These are phyloP conservation scores for Heliconius sara DNA, from an alignment of 2,888 invertebrate species.

Conservation along the genomic window DNA sequence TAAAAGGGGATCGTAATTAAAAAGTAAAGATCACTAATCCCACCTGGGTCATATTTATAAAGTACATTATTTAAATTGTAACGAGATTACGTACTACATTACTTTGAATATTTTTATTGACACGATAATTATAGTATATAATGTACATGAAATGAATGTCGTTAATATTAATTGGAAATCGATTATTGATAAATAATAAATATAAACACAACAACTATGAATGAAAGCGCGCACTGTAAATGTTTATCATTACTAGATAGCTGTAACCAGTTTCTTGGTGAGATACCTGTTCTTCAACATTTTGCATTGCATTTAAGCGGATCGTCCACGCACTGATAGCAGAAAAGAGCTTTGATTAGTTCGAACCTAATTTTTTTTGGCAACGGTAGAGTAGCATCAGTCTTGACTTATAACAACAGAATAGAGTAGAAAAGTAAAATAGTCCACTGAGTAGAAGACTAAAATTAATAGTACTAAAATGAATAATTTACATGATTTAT, in stretches of 20 bases:
- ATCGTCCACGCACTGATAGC: conserved; percentile 11
- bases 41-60: conserved; percentile 41
- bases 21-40: conserved; percentile 55
- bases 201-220: conserved; percentile 25
- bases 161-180: conserved; percentile 15
- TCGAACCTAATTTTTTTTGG: background rate
- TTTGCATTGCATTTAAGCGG: conserved; percentile 13
- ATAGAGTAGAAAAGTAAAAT: background rate
- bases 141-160: conserved; percentile 7
- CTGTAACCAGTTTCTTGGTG: conserved; percentile 21
- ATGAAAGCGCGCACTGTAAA: conserved; percentile 16
- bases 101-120: conserved; percentile 21
- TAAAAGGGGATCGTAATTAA: conserved; percentile 57
- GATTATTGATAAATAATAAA: conserved; percentile 24
- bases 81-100: background rate
- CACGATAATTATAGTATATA: conserved; percentile 10
- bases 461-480: background rate
- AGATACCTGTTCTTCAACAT: conserved; percentile 31
- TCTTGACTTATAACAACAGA: background rate
- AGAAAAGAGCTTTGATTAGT: conserved; percentile 8
- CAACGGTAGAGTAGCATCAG: background rate
- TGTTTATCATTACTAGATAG: conserved; percentile 20
- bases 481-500: conserved; percentile 6
- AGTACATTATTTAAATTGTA: conserved; percentile 5
- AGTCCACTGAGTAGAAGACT: background rate